Percentiles rank a stretch among this genome's conserved stretches.
phyloP scores from a whole-genome alignment of 2,888 invertebrate genomes.

The Spicauda simplicius region DNA sequence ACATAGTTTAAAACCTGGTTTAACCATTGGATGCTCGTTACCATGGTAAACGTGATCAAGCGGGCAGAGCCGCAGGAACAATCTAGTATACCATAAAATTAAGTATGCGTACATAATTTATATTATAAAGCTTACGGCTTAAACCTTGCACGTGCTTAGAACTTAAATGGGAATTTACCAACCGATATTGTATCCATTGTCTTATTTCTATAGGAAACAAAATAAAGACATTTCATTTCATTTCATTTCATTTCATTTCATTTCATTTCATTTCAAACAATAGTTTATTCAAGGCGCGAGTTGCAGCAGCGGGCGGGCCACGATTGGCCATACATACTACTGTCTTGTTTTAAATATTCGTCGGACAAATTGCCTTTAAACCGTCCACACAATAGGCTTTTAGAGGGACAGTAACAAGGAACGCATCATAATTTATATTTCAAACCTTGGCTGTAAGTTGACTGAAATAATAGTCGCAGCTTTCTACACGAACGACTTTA shows the following conservation, averaged over 20 bases:
- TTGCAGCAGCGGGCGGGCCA: slow-evolving; percentile 48
- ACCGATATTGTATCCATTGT: slow-evolving; percentile 45
- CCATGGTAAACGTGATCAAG: no score
- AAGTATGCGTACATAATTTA: not conserved
- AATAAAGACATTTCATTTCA: no score
- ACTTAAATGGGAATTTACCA: slow-evolving; percentile 38
- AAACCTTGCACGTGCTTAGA: slow-evolving; percentile 48
- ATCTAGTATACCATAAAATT: not conserved
- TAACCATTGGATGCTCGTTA: no score
- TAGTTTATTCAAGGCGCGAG: slow-evolving; percentile 63
- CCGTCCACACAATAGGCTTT: slow-evolving; percentile 60
- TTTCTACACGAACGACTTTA: slow-evolving; percentile 2
- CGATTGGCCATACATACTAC: slow-evolving; percentile 41
- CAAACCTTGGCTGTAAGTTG: slow-evolving; percentile 13
- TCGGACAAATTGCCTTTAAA: slow-evolving; percentile 69
- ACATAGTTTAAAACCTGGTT: no score
- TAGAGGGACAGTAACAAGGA: slow-evolving; percentile 51
- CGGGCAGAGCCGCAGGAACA: no score
- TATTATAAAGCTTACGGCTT: slow-evolving; percentile 25
- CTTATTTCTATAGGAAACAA: slow-evolving; percentile 50
- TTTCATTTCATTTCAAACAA: no score
- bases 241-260: no score
- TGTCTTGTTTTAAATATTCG: slow-evolving; percentile 64
- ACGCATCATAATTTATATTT: slow-evolving; percentile 50
- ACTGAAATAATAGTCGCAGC: slow-evolving; percentile 16